Evolutionary conservation across 2,797 vertebrate species (phyloP), one percentile per base, ranked within the genome.

Genomic region (Coreius guichenoti): DNA sequence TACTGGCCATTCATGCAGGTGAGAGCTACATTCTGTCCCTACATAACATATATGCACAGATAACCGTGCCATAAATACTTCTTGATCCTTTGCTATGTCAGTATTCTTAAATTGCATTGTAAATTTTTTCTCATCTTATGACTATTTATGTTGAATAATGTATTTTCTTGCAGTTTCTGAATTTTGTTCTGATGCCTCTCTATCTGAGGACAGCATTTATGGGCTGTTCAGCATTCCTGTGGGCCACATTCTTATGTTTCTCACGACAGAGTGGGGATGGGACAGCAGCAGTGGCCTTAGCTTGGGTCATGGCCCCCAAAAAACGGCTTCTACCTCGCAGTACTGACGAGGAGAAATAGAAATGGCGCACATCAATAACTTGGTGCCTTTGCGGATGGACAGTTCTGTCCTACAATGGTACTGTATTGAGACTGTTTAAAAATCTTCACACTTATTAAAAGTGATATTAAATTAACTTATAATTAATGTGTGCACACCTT

Each of bases 1-100:
- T 98, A 97, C 93, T 98, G 98, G 97, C 97, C 98, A 16, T 97
- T 97, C 67, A 96, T 97, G 92, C 98, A 98, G 97, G 97, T 99
- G 94, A 95, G 88, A 70, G 23, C 7, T 13, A 70, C 16, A 29
- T 43, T 77, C n/a, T 33, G 51, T 77, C 67, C 54, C 76, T 43
- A 58, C n/a, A 74, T 70, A 67, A 31, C 19, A 68, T 77, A 19
- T 61, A 54, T n/a, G 58, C 23, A 82, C 43, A 74, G 19, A 80
- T 45, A 51, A 17, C 5, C 5, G 0, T 47, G 36, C 5, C 12
- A 23, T n/a, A 74, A 63, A 5, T 13, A 49, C 8, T 2, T 5
- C 11, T 36, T 58, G 11, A 43, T 51, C 5, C 13, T 26, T n/a
- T 67, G 54, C 74, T 70, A 63, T 49, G 26, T 31, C 3, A 67